These are phyloP conservation scores for Mesocricetus auratus DNA, from an alignment of 2,113 vertebrate species.

Conservation along the genomic window DNA sequence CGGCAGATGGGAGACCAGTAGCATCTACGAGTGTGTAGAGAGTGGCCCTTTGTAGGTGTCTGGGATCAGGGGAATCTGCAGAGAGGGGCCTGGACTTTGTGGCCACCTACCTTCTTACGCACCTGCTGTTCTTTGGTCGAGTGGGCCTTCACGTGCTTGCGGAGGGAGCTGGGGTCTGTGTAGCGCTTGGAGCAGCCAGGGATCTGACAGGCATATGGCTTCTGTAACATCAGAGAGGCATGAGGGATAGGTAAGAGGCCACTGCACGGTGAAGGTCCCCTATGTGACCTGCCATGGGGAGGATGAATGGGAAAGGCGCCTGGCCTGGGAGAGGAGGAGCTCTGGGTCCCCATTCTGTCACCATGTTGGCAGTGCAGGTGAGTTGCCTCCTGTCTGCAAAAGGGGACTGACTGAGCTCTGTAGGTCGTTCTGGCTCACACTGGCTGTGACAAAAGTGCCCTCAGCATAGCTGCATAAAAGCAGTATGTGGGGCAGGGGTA, in stretches of 20 bases:
- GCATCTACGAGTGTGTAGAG: accelerated
- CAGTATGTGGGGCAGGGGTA: background rate
- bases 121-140: slow-evolving; percentile 98
- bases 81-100: background rate
- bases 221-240: slow-evolving; percentile 87
- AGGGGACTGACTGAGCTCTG: background rate
- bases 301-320: background rate
- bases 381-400: background rate
- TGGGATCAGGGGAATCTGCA: background rate
- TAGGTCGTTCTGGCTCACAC: background rate
- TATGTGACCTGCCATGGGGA: background rate
- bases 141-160: slow-evolving; percentile 99
- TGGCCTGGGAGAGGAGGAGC: background rate
- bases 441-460: background rate
- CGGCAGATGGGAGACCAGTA: background rate
- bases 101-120: slow-evolving; percentile 94
- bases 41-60: no score
- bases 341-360: background rate
- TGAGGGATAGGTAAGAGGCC: background rate
- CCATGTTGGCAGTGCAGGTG: background rate
- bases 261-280: background rate
- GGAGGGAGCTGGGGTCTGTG: slow-evolving; percentile 98
- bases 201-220: slow-evolving; percentile 98
- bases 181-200: slow-evolving; percentile 98
- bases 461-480: background rate